These are phyloP conservation scores for Dysmachus trigonus DNA, from an alignment of 2,888 invertebrate species.

Conservation along the genomic window DNA sequence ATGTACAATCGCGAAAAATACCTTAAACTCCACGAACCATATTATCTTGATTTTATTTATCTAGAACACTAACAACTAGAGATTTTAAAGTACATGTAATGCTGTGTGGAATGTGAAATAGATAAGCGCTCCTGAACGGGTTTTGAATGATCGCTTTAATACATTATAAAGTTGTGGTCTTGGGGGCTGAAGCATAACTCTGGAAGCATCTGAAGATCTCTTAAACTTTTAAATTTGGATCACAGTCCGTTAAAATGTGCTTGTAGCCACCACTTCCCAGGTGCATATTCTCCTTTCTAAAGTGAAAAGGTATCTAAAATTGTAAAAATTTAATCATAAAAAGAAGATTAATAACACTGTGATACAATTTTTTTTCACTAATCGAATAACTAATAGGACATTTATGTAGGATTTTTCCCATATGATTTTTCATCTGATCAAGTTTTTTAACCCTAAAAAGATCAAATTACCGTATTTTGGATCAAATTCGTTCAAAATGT, in stretches of 20 bases:
- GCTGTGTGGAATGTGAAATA: not conserved
- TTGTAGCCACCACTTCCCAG: slow-evolving; percentile 63
- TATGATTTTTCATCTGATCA: too few species aligned
- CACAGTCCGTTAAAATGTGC: slow-evolving; percentile 56
- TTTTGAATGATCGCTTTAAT: not conserved
- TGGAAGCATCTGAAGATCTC: not conserved
- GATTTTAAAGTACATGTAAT: not conserved
- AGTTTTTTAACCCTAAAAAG: too few species aligned
- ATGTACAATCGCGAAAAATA: not conserved
- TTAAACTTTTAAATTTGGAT: slow-evolving; percentile 39
- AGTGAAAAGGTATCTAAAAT: slow-evolving; percentile 61
- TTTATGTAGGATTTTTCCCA: too few species aligned
- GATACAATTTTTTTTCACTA: too few species aligned
- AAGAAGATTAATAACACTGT: not conserved
- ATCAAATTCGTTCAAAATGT: too few species aligned
- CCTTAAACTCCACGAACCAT: not conserved
- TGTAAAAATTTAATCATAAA: not conserved
- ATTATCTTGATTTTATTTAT: not conserved
- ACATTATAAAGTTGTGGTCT: not conserved
- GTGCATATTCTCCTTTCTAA: slow-evolving; percentile 63
- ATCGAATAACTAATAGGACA: too few species aligned
- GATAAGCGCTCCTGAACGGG: not conserved
- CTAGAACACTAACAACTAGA: not conserved
- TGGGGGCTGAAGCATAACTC: not conserved
- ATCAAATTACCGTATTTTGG: too few species aligned